phyloP scores from a whole-genome alignment of 2,797 vertebrate species.

The Agapornis canus region DNA sequence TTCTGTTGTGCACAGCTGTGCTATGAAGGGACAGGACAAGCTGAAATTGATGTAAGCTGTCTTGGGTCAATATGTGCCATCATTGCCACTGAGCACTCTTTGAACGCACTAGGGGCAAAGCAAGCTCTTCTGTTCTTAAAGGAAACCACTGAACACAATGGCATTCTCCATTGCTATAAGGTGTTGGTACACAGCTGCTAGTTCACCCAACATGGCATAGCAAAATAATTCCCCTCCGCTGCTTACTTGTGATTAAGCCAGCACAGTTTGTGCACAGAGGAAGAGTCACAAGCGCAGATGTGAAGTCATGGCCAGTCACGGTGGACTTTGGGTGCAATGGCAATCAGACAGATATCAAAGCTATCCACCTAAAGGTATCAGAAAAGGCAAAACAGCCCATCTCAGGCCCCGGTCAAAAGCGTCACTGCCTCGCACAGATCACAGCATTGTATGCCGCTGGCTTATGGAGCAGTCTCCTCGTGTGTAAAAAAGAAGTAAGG shows the following conservation, averaged over 20 bases:
- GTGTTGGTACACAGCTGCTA: neutral
- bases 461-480: rapidly evolving
- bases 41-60: neutral
- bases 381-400: neutral
- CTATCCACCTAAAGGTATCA: neutral
- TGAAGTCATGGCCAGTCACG: neutral
- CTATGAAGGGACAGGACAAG: neutral
- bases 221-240: neutral
- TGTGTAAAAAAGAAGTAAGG: rapidly evolving
- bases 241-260: neutral
- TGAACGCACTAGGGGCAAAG: neutral
- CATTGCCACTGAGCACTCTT: neutral
- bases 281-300: neutral
- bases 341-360: rapidly evolving
- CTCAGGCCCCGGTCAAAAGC: neutral
- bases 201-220: rapidly evolving
- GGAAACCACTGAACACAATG: neutral
- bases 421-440: rapidly evolving
- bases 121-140: neutral
- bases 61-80: rapidly evolving
- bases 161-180: rapidly evolving
- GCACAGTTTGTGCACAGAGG: neutral
- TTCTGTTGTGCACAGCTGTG: rapidly evolving
- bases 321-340: rapidly evolving
- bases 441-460: rapidly evolving